Base-by-base conservation (phyloP, 2,113 vertebrate genomes). In the Platysteira castanea region DNA sequence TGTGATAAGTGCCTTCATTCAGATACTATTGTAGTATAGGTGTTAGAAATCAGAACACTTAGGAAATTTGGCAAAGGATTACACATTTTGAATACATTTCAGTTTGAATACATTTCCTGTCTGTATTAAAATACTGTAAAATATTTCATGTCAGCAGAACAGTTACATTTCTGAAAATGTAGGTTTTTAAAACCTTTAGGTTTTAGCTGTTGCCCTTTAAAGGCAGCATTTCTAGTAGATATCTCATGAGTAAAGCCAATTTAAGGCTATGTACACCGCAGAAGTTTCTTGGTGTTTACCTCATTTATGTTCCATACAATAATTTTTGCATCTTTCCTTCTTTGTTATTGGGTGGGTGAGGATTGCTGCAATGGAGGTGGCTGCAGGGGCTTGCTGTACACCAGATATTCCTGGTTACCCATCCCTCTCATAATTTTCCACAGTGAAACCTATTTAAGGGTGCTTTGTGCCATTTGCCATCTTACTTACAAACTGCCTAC, bases 61-160 rank as follows among this genome's bases (percentile, higher is more conserved):
- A 35, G 74, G 53, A 30, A 47, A 59, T 80, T 93, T 19, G 18
- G 63, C 87, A 74, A 79, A 86, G 69, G 52, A 54, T 88, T 82
- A 61, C 17, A 18, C 61, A 46, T 90, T 96, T 93, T 88, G 59
- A 93, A 71, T 89, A 87, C 50, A 44, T 84, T 87, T 92, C 37
- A 52, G 35, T 90, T 92, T 78, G 64, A 95, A 74, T 88, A 77
- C n/a, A 33, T 91, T 87, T 93, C 15, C 54, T n/a, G 18, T 81
- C 69, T 92, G 59, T 79, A 79, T 68, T 84, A 81, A 95, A 96
- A 70, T 70, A 67, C 39, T 37, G 35, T 70, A 44, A 85, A 85
- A 61, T 87, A 69, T 37, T 93, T 76, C 87, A 59, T 7, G 11
- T 64, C 93, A 93, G 65, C 57, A 91, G 10, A 56, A 26, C 39